Evolutionary conservation across 1,140 invertebrate genomes (phyloP).

Genomic region (Ceratoteleas bidentatus): DNA sequence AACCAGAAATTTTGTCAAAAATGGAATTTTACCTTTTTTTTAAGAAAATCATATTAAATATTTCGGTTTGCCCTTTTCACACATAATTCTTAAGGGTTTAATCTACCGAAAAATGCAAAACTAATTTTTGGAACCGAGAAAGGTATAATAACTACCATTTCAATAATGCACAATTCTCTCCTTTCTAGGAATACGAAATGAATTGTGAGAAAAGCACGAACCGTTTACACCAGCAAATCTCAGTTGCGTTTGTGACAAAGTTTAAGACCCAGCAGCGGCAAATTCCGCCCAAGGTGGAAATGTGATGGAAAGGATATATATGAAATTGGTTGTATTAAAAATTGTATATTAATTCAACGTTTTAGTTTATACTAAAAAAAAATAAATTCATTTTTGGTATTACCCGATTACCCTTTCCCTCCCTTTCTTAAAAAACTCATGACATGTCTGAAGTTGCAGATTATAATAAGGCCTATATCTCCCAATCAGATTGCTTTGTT

Average conservation of each 20-base stretch:
- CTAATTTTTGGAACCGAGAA: too few relatives aligned
- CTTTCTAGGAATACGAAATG: conserved; percentile 1
- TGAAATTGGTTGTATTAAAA: conserved; percentile 55
- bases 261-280: conserved; percentile 29
- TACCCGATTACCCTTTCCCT: too few relatives aligned
- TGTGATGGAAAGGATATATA: conserved; percentile 57
- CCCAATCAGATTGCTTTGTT: too few relatives aligned
- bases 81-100: too few relatives aligned
- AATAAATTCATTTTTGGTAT: conserved; percentile 61
- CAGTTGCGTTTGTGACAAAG: conserved; percentile 56
- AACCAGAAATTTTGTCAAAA: too few relatives aligned
- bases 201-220: conserved; percentile 12
- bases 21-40: too few relatives aligned
- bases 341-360: conserved; percentile 52
- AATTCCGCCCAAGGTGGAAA: conserved; percentile 26
- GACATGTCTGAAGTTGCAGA: too few relatives aligned
- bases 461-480: too few relatives aligned
- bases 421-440: too few relatives aligned
- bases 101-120: too few relatives aligned
- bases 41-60: too few relatives aligned
- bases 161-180: neutral
- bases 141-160: neutral
- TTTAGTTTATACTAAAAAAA: conserved; percentile 56
- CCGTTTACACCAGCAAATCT: conserved; percentile 23
- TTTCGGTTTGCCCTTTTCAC: too few relatives aligned